These are phyloP conservation scores for Rhogogaster chlorosoma DNA, from an alignment of 2,888 invertebrate genomes.

Conservation along the genomic window DNA sequence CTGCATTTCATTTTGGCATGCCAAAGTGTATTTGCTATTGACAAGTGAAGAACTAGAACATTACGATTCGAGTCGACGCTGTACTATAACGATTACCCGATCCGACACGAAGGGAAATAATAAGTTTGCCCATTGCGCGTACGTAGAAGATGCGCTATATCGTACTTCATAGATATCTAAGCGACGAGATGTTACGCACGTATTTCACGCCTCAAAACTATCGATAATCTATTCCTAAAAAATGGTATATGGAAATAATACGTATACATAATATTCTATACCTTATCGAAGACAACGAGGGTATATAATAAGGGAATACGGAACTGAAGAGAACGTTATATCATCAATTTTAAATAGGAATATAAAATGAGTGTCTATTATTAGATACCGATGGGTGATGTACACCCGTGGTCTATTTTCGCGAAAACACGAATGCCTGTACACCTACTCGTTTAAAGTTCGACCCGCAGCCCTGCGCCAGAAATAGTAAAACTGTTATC, in stretches of 20 bases:
- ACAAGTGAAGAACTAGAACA: too few species aligned
- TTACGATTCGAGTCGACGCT: neutral
- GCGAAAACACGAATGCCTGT: conserved; percentile 66
- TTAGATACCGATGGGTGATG: conserved; percentile 73
- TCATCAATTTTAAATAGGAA: conserved; percentile 30
- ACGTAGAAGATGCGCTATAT: neutral
- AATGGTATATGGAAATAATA: neutral
- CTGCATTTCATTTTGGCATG: conserved; percentile 6
- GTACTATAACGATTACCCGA: neutral
- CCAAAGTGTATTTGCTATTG: neutral
- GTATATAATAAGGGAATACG: conserved; percentile 22
- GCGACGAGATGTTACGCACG: neutral
- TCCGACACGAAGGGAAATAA: neutral
- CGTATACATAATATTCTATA: neutral
- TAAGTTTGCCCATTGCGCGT: neutral
- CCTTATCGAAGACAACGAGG: neutral
- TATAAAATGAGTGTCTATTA: conserved; percentile 66
- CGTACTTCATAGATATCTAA: neutral
- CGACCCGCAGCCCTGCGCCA: conserved; percentile 24
- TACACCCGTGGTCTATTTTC: conserved; percentile 73
- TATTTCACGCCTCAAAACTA: neutral
- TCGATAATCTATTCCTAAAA: conserved; percentile 4
- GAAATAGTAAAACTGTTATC: conserved; percentile 40
- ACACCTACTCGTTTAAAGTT: conserved; percentile 48
- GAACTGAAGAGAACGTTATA: conserved; percentile 38